Evolutionary conservation across 2,113 vertebrate species (phyloP).

Genomic region (Neofelis nebulosa): DNA sequence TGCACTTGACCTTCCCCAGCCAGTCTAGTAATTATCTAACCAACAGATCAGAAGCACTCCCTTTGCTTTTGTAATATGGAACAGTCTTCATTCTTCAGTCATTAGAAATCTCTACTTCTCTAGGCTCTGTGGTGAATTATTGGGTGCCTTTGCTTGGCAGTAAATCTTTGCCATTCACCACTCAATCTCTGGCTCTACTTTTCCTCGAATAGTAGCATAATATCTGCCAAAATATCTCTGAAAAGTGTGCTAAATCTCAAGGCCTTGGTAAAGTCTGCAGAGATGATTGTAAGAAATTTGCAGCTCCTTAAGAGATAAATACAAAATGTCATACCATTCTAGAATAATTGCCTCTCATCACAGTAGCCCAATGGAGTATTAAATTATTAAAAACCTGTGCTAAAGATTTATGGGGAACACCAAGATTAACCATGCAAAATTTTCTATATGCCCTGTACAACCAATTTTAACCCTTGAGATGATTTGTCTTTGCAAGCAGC

Average conservation of each 20-base stretch:
- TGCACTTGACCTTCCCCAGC: not conserved
- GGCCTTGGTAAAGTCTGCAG: not conserved
- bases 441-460: not conserved
- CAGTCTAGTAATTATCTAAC: not conserved
- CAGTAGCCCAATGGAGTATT: not conserved
- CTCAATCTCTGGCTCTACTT: not conserved
- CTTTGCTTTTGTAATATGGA: not conserved
- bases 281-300: not conserved
- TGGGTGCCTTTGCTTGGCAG: not conserved
- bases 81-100: not conserved
- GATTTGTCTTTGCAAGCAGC: not conserved
- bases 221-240: not conserved
- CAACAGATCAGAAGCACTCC: not conserved
- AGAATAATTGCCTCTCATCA: not conserved
- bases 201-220: not conserved
- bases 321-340: not conserved
- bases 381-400: slow-evolving; percentile 1
- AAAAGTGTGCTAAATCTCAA: not conserved
- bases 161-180: not conserved
- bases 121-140: not conserved
- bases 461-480: not conserved
- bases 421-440: not conserved
- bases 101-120: not conserved
- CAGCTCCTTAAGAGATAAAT: not conserved
- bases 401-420: not conserved